These are phyloP conservation scores for Epinephelus lanceolatus DNA, from an alignment of 2,113 vertebrate genomes.

Conservation along the genomic window DNA sequence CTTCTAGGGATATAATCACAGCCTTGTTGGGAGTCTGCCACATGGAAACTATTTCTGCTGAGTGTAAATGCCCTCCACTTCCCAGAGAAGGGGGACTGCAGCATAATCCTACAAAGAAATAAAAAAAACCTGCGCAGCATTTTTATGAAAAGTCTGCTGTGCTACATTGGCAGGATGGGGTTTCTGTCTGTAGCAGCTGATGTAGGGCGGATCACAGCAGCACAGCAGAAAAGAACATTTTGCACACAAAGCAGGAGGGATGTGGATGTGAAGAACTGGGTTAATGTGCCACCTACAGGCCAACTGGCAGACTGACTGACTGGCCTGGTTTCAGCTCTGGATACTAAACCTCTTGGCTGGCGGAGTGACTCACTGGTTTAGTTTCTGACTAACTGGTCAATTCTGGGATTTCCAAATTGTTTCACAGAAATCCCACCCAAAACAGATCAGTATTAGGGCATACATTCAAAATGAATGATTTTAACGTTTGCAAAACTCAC, in stretches of 20 bases:
- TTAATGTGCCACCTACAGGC: conserved; percentile 82
- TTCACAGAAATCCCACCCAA: neutral
- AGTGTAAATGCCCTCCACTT: conserved; percentile 1
- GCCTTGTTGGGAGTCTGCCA: conserved; percentile 26
- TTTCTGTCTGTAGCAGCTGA: conserved; percentile 34
- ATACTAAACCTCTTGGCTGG: conserved; percentile 13
- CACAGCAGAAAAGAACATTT: conserved; percentile 18
- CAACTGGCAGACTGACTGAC: conserved; percentile 41
- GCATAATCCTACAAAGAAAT: neutral
- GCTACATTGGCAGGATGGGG: neutral
- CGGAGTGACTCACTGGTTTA: conserved; percentile 22
- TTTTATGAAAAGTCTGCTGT: neutral
- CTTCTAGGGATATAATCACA: conserved; percentile 21
- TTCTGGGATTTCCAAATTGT: conserved; percentile 13
- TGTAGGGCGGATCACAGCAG: conserved; percentile 27
- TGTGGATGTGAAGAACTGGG: conserved; percentile 46
- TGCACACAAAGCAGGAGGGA: conserved; percentile 20
- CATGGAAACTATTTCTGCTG: conserved; percentile 35
- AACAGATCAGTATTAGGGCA: neutral
- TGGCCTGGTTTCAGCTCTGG: conserved; percentile 24
- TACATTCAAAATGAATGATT: neutral
- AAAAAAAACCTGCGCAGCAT: neutral
- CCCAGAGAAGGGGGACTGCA: neutral
- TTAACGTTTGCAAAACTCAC: neutral
- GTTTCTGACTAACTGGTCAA: conserved; percentile 15